Percentiles rank a stretch among this genome's conserved stretches.
phyloP scores from a whole-genome alignment of 1,140 invertebrate genomes.

The Cotesia glomerata region DNA sequence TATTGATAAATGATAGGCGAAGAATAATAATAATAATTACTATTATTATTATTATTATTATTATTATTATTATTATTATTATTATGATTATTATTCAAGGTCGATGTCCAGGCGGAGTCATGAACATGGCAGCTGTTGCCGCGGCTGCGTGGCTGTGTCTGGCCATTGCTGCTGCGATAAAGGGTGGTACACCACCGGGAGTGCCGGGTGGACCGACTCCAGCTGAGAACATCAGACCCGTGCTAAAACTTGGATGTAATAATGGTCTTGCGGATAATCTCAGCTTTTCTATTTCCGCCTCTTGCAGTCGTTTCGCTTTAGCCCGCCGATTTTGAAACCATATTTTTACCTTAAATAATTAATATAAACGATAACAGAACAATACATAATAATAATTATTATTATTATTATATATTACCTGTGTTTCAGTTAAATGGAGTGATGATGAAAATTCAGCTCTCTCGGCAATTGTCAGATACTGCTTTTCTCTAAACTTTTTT shows the following conservation, averaged over 20 bases:
- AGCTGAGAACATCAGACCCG: constrained; percentile 58
- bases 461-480: constrained; percentile 95
- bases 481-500: constrained; percentile 94
- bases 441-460: constrained; percentile 95
- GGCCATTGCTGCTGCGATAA: constrained; percentile 61
- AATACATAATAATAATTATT: too few relatives aligned
- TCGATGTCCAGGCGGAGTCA: constrained; percentile 60
- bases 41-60: too few relatives aligned
- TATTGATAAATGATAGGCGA: too few relatives aligned
- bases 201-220: constrained; percentile 59
- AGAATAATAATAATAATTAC: too few relatives aligned
- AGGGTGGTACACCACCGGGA: constrained; percentile 56
- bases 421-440: constrained; percentile 93
- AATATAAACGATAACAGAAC: not conserved
- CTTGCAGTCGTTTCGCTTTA: constrained; percentile 93
- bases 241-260: constrained; percentile 60
- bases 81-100: too few relatives aligned
- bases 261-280: constrained; percentile 74
- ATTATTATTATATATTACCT: constrained; percentile 64
- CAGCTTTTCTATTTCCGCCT: constrained; percentile 90
- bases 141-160: constrained; percentile 61
- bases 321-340: constrained; percentile 97
- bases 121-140: constrained; percentile 60
- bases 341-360: constrained; percentile 82
- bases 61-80: too few relatives aligned